Percentiles rank a stretch among this genome's conserved stretches.
phyloP scores from a whole-genome alignment of 2,888 invertebrate genomes.

The Drosophila neonasuta region DNA sequence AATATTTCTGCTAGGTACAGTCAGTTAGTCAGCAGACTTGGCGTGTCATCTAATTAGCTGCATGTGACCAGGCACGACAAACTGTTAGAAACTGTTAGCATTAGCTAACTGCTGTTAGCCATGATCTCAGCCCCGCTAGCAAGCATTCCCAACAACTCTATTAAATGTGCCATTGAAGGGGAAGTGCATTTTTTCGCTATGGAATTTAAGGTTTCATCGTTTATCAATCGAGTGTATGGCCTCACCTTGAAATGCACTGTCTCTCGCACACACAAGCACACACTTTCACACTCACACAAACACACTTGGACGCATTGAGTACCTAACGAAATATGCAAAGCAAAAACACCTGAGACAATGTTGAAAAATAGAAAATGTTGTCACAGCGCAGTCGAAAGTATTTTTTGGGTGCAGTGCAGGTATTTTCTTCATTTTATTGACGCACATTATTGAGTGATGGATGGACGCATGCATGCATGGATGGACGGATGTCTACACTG shows the following conservation, averaged over 20 bases:
- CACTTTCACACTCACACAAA: neutral
- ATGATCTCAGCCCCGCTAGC: constrained; percentile 37
- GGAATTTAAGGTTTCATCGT: constrained; percentile 29
- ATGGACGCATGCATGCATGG: constrained; percentile 25
- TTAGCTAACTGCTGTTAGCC: constrained; percentile 22
- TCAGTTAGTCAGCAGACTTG: constrained; percentile 21
- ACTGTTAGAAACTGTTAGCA: constrained; percentile 19
- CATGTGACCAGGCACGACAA: constrained; percentile 49
- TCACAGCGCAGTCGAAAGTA: constrained; percentile 49
- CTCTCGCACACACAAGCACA: neutral
- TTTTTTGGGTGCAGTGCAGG: constrained; percentile 64
- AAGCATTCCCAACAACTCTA: constrained; percentile 14
- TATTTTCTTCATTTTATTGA: constrained; percentile 57
- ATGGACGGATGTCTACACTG: constrained; percentile 18
- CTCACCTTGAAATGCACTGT: constrained; percentile 50
- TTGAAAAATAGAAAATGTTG: constrained; percentile 65
- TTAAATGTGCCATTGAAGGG: constrained; percentile 21
- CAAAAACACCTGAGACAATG: constrained; percentile 30
- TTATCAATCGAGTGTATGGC: constrained; percentile 35
- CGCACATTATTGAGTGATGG: constrained; percentile 7
- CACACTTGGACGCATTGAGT: neutral
- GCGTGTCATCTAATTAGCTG: constrained; percentile 54
- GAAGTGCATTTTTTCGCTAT: constrained; percentile 12
- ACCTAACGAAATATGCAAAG: constrained; percentile 34
- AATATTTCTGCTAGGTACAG: constrained; percentile 14